Evolutionary conservation across 2,797 vertebrate genomes (phyloP).

Genomic region (Myotis daubentonii): DNA sequence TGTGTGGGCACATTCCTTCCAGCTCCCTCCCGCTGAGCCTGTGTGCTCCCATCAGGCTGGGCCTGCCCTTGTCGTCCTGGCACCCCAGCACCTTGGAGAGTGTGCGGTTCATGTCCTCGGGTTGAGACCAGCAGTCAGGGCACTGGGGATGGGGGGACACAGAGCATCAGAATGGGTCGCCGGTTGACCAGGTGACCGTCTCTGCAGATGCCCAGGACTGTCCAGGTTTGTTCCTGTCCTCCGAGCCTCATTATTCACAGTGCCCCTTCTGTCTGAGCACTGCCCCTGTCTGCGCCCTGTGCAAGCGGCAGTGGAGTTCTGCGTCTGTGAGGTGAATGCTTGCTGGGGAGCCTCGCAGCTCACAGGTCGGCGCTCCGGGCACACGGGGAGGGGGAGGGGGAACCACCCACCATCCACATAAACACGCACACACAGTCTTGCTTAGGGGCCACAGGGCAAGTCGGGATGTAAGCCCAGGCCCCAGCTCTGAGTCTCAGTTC

Average conservation of each 20-base stretch:
- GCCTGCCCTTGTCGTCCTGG: neutral
- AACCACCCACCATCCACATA: neutral
- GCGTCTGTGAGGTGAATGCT: fast-evolving
- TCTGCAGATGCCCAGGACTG: fast-evolving
- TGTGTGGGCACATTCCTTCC: fast-evolving
- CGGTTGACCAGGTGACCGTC: fast-evolving
- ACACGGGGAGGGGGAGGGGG: fast-evolving
- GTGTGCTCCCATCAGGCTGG: fast-evolving
- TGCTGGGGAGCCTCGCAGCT: neutral
- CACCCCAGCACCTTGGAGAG: fast-evolving
- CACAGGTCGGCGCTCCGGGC: neutral
- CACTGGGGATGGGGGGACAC: fast-evolving
- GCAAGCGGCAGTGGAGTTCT: fast-evolving
- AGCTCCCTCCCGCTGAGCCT: fast-evolving
- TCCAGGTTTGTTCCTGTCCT: too few relatives aligned
- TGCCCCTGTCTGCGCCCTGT: fast-evolving
- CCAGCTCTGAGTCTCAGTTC: neutral
- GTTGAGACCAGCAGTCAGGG: fast-evolving
- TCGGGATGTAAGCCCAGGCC: neutral
- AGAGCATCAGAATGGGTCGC: neutral
- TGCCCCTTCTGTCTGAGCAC: fast-evolving
- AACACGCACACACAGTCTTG: neutral
- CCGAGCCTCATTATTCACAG: fast-evolving
- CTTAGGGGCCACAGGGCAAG: neutral
- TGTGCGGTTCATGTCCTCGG: fast-evolving